phyloP scores from a whole-genome alignment of 2,888 invertebrate genomes.

The Synanthedon andrenaeformis region DNA sequence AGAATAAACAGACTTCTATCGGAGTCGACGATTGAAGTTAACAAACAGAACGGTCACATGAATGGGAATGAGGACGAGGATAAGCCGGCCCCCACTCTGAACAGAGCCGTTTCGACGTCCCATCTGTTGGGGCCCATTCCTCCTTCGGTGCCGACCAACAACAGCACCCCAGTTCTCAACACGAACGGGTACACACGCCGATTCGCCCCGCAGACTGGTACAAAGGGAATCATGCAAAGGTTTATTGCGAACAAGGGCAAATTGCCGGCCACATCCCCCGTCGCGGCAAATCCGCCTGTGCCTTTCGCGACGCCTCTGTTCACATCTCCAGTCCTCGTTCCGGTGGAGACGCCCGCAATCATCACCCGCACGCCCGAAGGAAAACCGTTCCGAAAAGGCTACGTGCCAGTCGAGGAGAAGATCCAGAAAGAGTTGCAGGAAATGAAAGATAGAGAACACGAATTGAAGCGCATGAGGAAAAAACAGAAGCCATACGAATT shows the following conservation, averaged over 20 bases:
- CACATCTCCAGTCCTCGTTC: slow-evolving; percentile 15
- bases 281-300: slow-evolving; percentile 23
- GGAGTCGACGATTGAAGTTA: slow-evolving; percentile 60
- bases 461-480: slow-evolving; percentile 78
- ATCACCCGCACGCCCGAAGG: slow-evolving; percentile 72
- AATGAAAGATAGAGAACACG: slow-evolving; percentile 84
- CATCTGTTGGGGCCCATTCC: slow-evolving; percentile 50
- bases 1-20: slow-evolving; percentile 55
- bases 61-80: slow-evolving; percentile 37
- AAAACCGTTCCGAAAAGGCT: slow-evolving; percentile 79
- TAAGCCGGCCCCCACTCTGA: slow-evolving; percentile 35
- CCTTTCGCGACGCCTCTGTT: slow-evolving; percentile 44
- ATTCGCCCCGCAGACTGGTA: slow-evolving; percentile 74
- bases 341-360: slow-evolving; percentile 42
- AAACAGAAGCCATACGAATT: slow-evolving; percentile 73
- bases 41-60: slow-evolving; percentile 53
- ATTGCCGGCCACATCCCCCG: slow-evolving; percentile 46
- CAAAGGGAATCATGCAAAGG: slow-evolving; percentile 87
- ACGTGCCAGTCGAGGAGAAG: slow-evolving; percentile 87
- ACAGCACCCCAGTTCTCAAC: slow-evolving; percentile 41
- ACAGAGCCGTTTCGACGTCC: slow-evolving; percentile 58
- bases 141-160: slow-evolving; percentile 44
- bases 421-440: slow-evolving; percentile 89
- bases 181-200: slow-evolving; percentile 68
- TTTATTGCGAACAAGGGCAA: slow-evolving; percentile 86